Percentiles rank a stretch among this genome's conserved stretches.
Evolutionary conservation across 2,797 vertebrate species (phyloP).

Genomic region (Parauchenoglanis punctatus): DNA sequence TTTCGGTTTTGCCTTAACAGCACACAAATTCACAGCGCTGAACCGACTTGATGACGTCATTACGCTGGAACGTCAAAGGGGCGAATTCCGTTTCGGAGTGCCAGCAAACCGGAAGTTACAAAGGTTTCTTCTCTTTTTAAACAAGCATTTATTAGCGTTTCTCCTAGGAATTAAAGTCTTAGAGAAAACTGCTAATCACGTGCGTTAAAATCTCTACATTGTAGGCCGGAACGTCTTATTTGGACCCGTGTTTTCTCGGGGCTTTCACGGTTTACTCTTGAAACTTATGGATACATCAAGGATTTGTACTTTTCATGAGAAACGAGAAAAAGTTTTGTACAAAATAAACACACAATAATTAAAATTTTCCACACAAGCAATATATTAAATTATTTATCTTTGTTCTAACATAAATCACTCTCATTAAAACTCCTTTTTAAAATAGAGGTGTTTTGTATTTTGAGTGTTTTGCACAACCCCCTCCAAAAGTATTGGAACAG

Average conservation of each 20-base stretch:
- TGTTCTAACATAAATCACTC: background rate
- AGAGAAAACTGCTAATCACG: background rate
- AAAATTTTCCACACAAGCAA: background rate
- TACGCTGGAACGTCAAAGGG: background rate
- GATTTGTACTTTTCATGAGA: background rate
- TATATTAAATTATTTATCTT: background rate
- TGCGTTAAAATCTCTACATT: no score
- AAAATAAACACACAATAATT: background rate
- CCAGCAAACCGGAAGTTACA: slow-evolving; percentile 17
- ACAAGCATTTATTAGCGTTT: background rate
- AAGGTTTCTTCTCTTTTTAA: background rate
- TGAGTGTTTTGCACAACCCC: no score
- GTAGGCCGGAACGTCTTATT: slow-evolving; percentile 12
- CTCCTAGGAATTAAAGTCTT: no score
- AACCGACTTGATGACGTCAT: background rate
- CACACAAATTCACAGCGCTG: background rate
- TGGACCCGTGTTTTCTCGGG: background rate
- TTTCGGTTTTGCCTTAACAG: background rate
- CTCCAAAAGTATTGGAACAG: no score
- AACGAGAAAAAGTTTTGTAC: background rate
- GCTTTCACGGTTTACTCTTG: background rate
- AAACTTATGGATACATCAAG: background rate
- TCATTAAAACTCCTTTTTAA: background rate
- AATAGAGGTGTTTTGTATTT: background rate
- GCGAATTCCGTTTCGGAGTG: background rate